Percentiles rank a stretch among this genome's conserved stretches.
Conservation (phyloP, 53 echinoderm and acorn worm species). For the Stichopus horrens region DNA sequence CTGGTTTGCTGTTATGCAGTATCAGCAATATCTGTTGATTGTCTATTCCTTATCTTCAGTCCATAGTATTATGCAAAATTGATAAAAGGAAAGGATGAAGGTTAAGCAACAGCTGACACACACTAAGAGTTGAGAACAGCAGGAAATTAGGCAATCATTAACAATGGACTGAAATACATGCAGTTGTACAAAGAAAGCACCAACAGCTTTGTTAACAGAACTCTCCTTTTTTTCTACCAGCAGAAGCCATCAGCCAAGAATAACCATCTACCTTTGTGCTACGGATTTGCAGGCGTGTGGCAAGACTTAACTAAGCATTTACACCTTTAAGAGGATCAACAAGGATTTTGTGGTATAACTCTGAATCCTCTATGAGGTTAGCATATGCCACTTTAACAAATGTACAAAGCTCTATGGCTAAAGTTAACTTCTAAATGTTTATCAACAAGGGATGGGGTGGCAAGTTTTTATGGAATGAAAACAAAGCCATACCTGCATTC, state of each 20-base stretch:
- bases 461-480: background rate
- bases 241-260: background rate
- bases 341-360: constrained; percentile 29
- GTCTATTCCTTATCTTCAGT: background rate
- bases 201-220: background rate
- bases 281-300: constrained; percentile 17
- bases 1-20: background rate
- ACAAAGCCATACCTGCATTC: background rate
- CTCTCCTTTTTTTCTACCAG: background rate
- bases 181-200: background rate
- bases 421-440: background rate
- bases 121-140: background rate
- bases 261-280: background rate
- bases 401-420: background rate
- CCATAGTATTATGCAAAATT: background rate
- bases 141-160: constrained; percentile 1
- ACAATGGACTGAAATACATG: background rate
- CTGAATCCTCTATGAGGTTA: background rate
- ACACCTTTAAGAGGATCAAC: background rate
- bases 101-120: background rate
- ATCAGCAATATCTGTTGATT: too few species aligned
- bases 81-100: background rate
- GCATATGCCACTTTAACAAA: background rate
- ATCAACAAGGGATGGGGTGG: background rate
- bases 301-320: constrained; percentile 20